Evolutionary conservation across 2,888 invertebrate genomes (phyloP).

Genomic region (Carpatolechia fugitivella): DNA sequence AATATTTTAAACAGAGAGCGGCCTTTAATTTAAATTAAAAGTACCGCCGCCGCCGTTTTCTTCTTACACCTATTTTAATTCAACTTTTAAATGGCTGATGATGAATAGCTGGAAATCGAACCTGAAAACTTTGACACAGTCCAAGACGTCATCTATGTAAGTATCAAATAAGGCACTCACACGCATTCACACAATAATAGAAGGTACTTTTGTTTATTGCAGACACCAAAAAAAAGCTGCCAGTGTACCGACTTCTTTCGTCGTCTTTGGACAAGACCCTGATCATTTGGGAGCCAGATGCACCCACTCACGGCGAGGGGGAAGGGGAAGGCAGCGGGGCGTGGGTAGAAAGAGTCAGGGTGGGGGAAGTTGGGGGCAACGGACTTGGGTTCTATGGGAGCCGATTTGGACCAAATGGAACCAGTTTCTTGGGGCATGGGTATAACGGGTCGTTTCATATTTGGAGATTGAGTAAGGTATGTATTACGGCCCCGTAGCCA

Average conservation of each 20-base stretch:
- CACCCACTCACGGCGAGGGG: conserved; percentile 27
- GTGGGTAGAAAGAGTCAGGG: conserved; percentile 90
- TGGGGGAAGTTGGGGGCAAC: conserved; percentile 96
- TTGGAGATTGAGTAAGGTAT: conserved; percentile 82
- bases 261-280: conserved; percentile 96
- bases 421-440: conserved; percentile 89
- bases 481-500: too few species aligned
- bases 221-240: conserved; percentile 29
- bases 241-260: conserved; percentile 83
- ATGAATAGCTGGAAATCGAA: too few species aligned
- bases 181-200: too few species aligned
- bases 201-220: conserved; percentile 16
- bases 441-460: conserved; percentile 95
- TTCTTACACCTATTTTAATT: too few species aligned
- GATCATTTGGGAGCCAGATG: conserved; percentile 89
- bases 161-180: too few species aligned
- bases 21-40: too few species aligned
- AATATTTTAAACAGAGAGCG: too few species aligned
- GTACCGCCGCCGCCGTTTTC: too few species aligned
- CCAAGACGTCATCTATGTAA: too few species aligned
- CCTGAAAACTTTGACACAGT: too few species aligned
- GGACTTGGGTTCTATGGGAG: conserved; percentile 96
- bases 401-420: conserved; percentile 85
- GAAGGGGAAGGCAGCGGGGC: conserved; percentile 60
- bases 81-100: too few species aligned